A percentile compares a stretch with the other conserved stretches of the same genome.
Evolutionary conservation across 2,797 vertebrate species (phyloP).

Genomic region (Limnodromus scolopaceus): DNA sequence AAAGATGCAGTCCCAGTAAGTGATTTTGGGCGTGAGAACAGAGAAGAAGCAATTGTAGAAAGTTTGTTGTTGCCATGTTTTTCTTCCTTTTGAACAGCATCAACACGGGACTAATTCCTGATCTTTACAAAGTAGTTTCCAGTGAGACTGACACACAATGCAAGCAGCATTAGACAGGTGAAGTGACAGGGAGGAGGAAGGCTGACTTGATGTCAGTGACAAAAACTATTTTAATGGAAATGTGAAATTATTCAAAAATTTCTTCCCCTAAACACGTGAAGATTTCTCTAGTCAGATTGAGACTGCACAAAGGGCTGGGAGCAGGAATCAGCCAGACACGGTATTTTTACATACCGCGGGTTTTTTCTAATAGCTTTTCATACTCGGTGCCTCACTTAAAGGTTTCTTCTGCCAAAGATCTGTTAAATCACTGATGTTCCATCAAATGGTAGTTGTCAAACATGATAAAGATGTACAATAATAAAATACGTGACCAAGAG

Average conservation of each 20-base stretch:
- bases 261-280: slow-evolving; percentile 59
- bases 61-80: slow-evolving; percentile 62
- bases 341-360: slow-evolving; percentile 8
- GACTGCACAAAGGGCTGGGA: slow-evolving; percentile 45
- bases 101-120: slow-evolving; percentile 69
- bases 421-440: slow-evolving; percentile 52
- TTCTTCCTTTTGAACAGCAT: slow-evolving; percentile 55
- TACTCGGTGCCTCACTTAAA: slow-evolving; percentile 20
- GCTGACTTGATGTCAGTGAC: slow-evolving; percentile 69
- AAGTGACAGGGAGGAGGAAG: slow-evolving; percentile 71
- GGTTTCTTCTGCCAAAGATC: slow-evolving; percentile 51
- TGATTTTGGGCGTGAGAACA: neutral
- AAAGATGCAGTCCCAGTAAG: neutral
- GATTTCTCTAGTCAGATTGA: slow-evolving; percentile 63
- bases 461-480: slow-evolving; percentile 49
- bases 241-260: slow-evolving; percentile 72
- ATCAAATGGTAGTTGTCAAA: slow-evolving; percentile 55
- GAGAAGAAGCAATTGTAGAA: neutral
- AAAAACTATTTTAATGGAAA: slow-evolving; percentile 77
- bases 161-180: slow-evolving; percentile 67
- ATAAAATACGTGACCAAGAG: slow-evolving; percentile 54
- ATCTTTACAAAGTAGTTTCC: slow-evolving; percentile 64
- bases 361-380: slow-evolving; percentile 60
- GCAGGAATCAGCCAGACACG: slow-evolving; percentile 37
- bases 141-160: slow-evolving; percentile 66